Evolutionary conservation across 2,888 invertebrate species (phyloP), one percentile per base, ranked within the genome.

Genomic region (Trypoxylon attenuatum): DNA sequence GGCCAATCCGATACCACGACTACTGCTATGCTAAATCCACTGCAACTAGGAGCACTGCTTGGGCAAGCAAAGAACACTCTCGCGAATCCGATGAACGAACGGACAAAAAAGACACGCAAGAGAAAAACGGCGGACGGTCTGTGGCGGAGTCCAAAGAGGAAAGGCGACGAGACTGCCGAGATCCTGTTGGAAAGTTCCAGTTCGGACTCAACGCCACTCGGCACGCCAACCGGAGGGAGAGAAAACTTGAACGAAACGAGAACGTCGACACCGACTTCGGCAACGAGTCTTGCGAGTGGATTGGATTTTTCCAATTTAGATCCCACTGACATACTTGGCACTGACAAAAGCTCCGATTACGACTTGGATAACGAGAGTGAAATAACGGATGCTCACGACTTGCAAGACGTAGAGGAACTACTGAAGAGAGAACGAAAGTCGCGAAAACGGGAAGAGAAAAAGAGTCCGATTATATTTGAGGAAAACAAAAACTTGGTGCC

Each of bases 261-360:
- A 62, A 87, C 88, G n/a, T 87, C 88, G 2, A 89, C 89, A 0
- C 89, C 89, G 0, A 89, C 88, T 5, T 89, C 89, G 0, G 87
- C 81, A 0, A 73, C 80, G 0, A 80, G 81, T 15, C 63, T 81
- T 19, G 59, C 80, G 1, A 76, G 82, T 33, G 76, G 79, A 18
- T 77, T 92, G 54, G 92, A 92, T 72, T 87, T 92, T 46, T 91
- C 91, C 0, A 91, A 88, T 5, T 87, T 92, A 78, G 92, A 92
- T 74, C 88, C 91, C 0, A 87, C 89, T 0, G 92, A 92, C 63
- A 88, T 91, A 0, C 72, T 90, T 2, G 88, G 87, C 1, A 83
- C 87, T 1, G 89, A 89, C 4, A 90, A 89, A 23, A 85, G 82
- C 2, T 90, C 90, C 0, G 92, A 92, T 76, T 90, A 91, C 84